Evolutionary conservation across 2,888 invertebrate species (phyloP).

Genomic region (Oasisia sp.): DNA sequence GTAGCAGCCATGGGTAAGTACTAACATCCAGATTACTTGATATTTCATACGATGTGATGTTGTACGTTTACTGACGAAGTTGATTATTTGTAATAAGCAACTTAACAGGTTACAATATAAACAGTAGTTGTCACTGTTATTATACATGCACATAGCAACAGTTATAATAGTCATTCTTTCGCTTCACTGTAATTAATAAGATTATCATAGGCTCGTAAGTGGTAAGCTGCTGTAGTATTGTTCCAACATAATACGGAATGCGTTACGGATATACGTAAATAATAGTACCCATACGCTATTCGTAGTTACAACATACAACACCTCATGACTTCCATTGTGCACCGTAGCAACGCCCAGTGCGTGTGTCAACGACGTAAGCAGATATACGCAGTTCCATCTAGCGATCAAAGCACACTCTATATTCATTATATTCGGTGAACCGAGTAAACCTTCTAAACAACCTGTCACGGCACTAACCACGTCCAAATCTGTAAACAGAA

Average conservation of each 20-base stretch:
- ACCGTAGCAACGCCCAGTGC: not conserved
- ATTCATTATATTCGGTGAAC: not conserved
- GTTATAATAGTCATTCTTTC: not conserved
- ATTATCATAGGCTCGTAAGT: no score
- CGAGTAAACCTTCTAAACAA: not conserved
- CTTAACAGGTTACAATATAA: not conserved
- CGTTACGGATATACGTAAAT: not conserved
- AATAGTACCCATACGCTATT: no score
- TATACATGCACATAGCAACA: not conserved
- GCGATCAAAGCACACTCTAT: not conserved
- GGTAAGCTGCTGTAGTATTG: not conserved
- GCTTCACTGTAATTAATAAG: no score
- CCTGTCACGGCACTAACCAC: no score
- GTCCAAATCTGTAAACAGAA: no score
- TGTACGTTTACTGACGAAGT: not conserved
- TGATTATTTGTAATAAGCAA: not conserved
- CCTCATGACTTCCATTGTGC: not conserved
- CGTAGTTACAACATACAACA: no score
- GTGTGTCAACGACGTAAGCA: not conserved
- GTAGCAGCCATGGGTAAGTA: not conserved
- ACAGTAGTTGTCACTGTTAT: not conserved
- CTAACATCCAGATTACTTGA: not conserved
- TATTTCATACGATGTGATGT: not conserved
- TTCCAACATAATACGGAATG: not conserved
- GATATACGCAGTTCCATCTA: not conserved